A percentile compares a stretch with the other conserved stretches of the same genome.
These are phyloP conservation scores for Papilio helenus DNA, from an alignment of 1,140 invertebrate species.

Conservation along the genomic window DNA sequence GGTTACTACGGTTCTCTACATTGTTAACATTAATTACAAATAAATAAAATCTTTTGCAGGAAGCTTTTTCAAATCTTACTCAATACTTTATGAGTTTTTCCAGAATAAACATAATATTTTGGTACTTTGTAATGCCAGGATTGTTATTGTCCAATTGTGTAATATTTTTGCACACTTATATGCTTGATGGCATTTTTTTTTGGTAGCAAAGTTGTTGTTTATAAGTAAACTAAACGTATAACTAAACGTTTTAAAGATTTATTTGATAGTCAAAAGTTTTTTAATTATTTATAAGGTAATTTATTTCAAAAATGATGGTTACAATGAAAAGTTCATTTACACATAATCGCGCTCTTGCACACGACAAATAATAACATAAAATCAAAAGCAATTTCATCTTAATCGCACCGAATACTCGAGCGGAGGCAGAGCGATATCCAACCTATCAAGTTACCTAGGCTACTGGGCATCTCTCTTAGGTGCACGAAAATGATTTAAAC, in stretches of 20 bases:
- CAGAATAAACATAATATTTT: too few relatives aligned
- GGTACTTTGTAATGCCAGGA: too few relatives aligned
- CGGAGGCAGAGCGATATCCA: slow-evolving; percentile 77
- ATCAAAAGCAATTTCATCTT: slow-evolving; percentile 78
- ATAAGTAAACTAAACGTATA: too few relatives aligned
- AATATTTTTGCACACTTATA: too few relatives aligned
- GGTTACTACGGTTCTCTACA: neutral
- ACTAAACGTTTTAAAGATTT: neutral
- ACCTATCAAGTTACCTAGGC: slow-evolving; percentile 81
- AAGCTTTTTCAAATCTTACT: too few relatives aligned
- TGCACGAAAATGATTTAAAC: slow-evolving; percentile 53
- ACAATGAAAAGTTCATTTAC: slow-evolving; percentile 13
- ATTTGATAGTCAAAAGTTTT: neutral
- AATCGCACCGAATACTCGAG: slow-evolving; percentile 80
- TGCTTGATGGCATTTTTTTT: too few relatives aligned
- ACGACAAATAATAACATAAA: slow-evolving; percentile 58
- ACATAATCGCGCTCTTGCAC: slow-evolving; percentile 36
- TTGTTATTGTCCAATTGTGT: too few relatives aligned
- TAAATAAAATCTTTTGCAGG: too few relatives aligned
- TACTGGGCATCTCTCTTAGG: slow-evolving; percentile 70
- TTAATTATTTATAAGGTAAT: neutral
- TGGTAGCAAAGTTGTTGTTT: too few relatives aligned
- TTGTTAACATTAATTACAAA: too few relatives aligned
- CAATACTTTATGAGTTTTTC: too few relatives aligned
- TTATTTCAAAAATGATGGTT: neutral